Base-by-base conservation (phyloP, 2,113 vertebrate genomes). In the Enhydra lutris region DNA sequence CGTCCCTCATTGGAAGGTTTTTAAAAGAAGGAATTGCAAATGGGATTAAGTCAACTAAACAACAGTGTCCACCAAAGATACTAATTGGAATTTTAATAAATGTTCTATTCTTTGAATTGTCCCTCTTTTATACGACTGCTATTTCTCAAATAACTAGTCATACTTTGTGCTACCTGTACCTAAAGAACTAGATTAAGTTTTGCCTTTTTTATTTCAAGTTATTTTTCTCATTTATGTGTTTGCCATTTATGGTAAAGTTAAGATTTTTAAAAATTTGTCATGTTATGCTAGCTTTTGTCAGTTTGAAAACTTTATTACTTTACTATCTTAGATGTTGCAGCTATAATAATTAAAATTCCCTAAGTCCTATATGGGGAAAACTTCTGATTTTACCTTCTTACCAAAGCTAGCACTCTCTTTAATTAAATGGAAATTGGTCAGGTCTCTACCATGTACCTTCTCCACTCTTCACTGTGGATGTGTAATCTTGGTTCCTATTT, bases 401-500 rank as follows among this genome's bases (percentile, higher is more conserved):
- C 11, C 24, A 81, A 89, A 85, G 61, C 7, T 7, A 42, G 20
- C 12, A 45, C n/a, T 29, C 47, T 78, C 18, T 89, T 86, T 82
- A 80, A 92, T 63, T 67, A 82, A 21, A 52, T 47, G 12, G 7
- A 45, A 80, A 10, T 39, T 80, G 36, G 79, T 82, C 4, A 69
- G 15, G 7, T 76, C 52, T 97, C 26, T 15, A 52, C 34, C 29
- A 9, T n/a, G 23, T 45, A 26, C 4, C 9, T 47, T 78, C 69
- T 52, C 8, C 34, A 78, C 6, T 67, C 20, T 81, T 93, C 26
- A 74, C 23, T 71, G 29, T 63, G 47, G 52, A 39, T 82, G 47
- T 94, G 71, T 74, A 26, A 88, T 86, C 50, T 92, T 78, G 17
- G 34, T 88, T 95, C 76, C 84, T 91, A 71, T 89, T 93, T 93